Evolutionary conservation across 2,888 invertebrate species (phyloP).

Genomic region (Axea sp.): DNA sequence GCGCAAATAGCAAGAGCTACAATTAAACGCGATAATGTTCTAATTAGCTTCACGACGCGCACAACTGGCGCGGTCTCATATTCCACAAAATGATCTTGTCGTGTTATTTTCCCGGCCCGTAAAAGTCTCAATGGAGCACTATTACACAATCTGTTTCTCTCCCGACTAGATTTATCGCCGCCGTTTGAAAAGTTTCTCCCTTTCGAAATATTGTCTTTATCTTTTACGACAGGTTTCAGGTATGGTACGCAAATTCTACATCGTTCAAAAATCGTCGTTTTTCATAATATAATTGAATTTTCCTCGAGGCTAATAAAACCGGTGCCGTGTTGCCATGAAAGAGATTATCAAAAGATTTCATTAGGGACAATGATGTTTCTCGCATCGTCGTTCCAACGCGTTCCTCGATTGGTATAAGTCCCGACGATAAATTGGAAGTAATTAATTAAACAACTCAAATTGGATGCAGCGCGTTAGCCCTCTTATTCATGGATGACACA

Average conservation of each 20-base stretch:
- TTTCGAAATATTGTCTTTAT: background rate
- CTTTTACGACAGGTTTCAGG: background rate
- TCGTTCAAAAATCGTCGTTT: slow-evolving; percentile 28
- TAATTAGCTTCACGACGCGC: slow-evolving; percentile 70
- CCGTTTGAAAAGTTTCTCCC: background rate
- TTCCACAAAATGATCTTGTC: slow-evolving; percentile 39
- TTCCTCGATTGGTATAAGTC: slow-evolving; percentile 69
- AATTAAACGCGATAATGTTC: slow-evolving; percentile 75
- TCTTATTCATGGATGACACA: slow-evolving; percentile 77
- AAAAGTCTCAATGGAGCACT: background rate
- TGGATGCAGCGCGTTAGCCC: slow-evolving; percentile 74
- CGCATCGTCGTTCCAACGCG: slow-evolving; percentile 70
- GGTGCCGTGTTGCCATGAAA: slow-evolving; percentile 50
- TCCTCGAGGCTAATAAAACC: slow-evolving; percentile 14
- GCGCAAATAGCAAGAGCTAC: slow-evolving; percentile 72
- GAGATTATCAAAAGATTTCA: slow-evolving; percentile 77
- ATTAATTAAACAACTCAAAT: slow-evolving; percentile 79
- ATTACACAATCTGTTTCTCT: slow-evolving; percentile 4
- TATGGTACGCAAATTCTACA: too few species aligned
- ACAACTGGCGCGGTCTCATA: slow-evolving; percentile 31
- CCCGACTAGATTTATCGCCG: slow-evolving; percentile 5
- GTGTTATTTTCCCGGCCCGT: slow-evolving; percentile 1
- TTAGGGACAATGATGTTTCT: slow-evolving; percentile 73
- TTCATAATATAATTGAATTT: slow-evolving; percentile 41
- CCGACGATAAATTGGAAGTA: slow-evolving; percentile 74